phyloP scores from a whole-genome alignment of 1,140 invertebrate genomes.

The Acromyrmex charruanus region DNA sequence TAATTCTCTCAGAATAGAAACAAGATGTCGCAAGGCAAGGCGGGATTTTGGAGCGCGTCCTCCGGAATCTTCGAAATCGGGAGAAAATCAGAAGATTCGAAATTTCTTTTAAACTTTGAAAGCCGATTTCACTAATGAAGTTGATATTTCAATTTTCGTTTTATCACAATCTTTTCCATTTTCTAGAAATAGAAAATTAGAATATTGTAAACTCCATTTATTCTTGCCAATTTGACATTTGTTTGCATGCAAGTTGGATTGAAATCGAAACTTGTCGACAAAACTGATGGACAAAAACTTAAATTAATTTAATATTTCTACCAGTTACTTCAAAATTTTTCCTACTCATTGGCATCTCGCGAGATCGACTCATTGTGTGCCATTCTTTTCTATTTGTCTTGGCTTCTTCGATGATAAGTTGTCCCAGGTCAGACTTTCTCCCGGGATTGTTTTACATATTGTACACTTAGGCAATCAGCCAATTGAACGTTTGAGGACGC shows the following conservation, averaged over 20 bases:
- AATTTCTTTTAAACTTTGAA: neutral
- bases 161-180: neutral
- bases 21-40: neutral
- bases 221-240: neutral
- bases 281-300: too few relatives aligned
- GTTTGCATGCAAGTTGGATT: neutral
- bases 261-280: neutral
- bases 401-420: neutral
- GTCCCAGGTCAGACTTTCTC: neutral
- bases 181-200: neutral
- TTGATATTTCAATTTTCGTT: neutral
- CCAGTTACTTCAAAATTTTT: neutral
- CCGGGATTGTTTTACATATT: slow-evolving; percentile 28
- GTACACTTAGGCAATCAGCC: slow-evolving; percentile 35
- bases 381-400: neutral
- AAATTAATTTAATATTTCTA: neutral
- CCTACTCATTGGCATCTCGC: neutral
- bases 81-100: neutral
- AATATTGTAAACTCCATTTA: neutral
- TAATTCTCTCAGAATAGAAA: slow-evolving; percentile 63
- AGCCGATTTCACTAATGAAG: neutral
- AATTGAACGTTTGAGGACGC: slow-evolving; percentile 35
- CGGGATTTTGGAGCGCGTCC: neutral
- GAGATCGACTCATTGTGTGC: neutral
- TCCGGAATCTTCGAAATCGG: neutral